Evolutionary conservation across 2,797 vertebrate genomes (phyloP), one percentile per base, ranked within the genome.

Genomic region (Sebastes diaconus): DNA sequence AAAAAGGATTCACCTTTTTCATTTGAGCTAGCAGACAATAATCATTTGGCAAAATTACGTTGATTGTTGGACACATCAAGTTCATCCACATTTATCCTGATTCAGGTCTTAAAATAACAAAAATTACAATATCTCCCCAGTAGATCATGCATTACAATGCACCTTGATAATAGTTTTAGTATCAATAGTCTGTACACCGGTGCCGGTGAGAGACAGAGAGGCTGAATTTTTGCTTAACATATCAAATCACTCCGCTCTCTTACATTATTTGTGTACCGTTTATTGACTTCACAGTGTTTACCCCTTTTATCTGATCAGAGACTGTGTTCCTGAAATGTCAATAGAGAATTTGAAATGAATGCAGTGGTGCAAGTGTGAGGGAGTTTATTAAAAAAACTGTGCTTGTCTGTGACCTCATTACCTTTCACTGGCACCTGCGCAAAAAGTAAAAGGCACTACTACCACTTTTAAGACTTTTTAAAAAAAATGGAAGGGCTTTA

Each of bases 171-270:
- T 30, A 34, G 46, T 74, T 69, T 69, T 8, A 64, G 22, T 22
- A 7, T 73, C 4, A 39, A 32, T 42, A 29, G 57, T 79, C 4
- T 58, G 63, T 68, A 59, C 3, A 6, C 57, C 52, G 30, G 25
- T 73, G n/a, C 42, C 65, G 66, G 30, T 54, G 27, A 76, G 8
- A 63, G 30, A 80, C 50, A 68, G 55, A 70, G 61, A 61, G 30
- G 27, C 6, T 30, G 27, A 55, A 58, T 46, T 34, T 77, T 54
- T 42, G 27, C 59, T 69, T 59, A n/a, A 68, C 9, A 64, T 68
- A 39, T 60, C n/a, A 61, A 65, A 54, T 69, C 57, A 68, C 20
- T 9, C 27, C 0, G 8, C 36, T 59, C n/a, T n/a, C 30, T 34
- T 20, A 2, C 20, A 36, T n/a, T 18, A 25, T 73, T 30, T 54